Percentiles rank a stretch among this genome's conserved stretches.
Conservation (phyloP, 2,113 vertebrate genomes). For the Gadus chalcogrammus region DNA sequence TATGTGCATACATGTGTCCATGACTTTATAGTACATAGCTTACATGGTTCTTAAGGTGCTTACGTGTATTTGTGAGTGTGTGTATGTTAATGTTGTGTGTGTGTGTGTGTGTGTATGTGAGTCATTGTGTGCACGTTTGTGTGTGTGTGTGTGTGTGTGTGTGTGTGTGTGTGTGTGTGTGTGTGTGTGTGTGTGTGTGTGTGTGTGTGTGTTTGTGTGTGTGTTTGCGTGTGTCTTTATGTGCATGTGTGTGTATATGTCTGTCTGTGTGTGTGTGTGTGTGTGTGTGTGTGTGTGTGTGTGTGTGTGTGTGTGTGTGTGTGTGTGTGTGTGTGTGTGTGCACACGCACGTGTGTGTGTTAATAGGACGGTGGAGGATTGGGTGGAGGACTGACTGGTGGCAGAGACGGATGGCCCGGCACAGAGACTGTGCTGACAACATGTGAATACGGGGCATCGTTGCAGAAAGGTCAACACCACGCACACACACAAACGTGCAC, state of each 20-base stretch:
- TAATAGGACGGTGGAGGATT: constrained; percentile 75
- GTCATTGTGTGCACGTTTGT: constrained; percentile 35
- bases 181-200: constrained; percentile 20
- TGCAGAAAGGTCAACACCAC: constrained; percentile 91
- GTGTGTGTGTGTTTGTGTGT: constrained; percentile 37
- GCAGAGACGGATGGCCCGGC: constrained; percentile 89
- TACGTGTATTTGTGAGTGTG: too few relatives aligned
- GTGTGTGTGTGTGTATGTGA: constrained; percentile 23
- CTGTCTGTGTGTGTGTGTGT: too few relatives aligned
- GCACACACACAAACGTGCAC: constrained; percentile 16
- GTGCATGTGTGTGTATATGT: too few relatives aligned
- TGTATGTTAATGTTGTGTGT: too few relatives aligned
- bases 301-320: too few relatives aligned
- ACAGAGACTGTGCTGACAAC: constrained; percentile 91
- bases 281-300: too few relatives aligned
- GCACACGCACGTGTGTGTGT: constrained; percentile 45
- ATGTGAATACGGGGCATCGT: constrained; percentile 86
- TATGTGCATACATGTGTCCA: background rate
- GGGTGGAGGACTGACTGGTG: constrained; percentile 88
- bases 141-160: constrained; percentile 32
- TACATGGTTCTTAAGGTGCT: background rate
- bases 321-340: constrained; percentile 24
- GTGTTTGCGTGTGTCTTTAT: too few relatives aligned
- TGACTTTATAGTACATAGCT: background rate
- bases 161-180: constrained; percentile 46